Percentiles rank a stretch among this genome's conserved stretches.
phyloP scores from a whole-genome alignment of 1,140 invertebrate genomes.

The Drosophila sp. region DNA sequence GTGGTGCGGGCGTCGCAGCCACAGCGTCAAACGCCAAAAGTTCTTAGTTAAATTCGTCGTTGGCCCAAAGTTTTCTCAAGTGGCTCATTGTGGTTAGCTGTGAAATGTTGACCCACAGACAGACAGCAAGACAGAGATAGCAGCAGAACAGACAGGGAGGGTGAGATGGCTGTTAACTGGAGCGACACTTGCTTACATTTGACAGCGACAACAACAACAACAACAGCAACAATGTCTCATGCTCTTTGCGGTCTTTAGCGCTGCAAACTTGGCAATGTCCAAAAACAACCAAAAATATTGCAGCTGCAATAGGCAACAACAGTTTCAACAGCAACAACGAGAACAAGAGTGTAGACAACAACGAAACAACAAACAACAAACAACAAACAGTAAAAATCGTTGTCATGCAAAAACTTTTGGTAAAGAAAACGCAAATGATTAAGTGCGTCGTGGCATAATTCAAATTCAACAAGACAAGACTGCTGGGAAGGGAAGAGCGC shows the following conservation, averaged over 20 bases:
- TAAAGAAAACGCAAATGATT: conserved; percentile 79
- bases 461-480: conserved; percentile 79
- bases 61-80: conserved; percentile 71
- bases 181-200: conserved; percentile 70
- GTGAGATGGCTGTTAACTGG: conserved; percentile 44
- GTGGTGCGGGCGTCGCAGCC: conserved; percentile 2
- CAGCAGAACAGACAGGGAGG: neutral
- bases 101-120: conserved; percentile 74
- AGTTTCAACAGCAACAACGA: conserved; percentile 26
- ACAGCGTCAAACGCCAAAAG: conserved; percentile 74
- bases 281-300: conserved; percentile 31
- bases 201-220: conserved; percentile 55
- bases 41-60: conserved; percentile 78
- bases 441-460: conserved; percentile 77
- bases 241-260: conserved; percentile 66
- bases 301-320: conserved; percentile 23
- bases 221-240: conserved; percentile 28
- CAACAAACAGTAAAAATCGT: conserved; percentile 41
- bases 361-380: conserved; percentile 44
- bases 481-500: conserved; percentile 13
- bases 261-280: conserved; percentile 42
- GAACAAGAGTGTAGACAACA: conserved; percentile 9
- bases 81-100: conserved; percentile 77
- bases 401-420: conserved; percentile 74
- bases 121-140: conserved; percentile 5